Base-by-base conservation (phyloP, 2,888 invertebrate species). In the Drosophila emarginata region DNA sequence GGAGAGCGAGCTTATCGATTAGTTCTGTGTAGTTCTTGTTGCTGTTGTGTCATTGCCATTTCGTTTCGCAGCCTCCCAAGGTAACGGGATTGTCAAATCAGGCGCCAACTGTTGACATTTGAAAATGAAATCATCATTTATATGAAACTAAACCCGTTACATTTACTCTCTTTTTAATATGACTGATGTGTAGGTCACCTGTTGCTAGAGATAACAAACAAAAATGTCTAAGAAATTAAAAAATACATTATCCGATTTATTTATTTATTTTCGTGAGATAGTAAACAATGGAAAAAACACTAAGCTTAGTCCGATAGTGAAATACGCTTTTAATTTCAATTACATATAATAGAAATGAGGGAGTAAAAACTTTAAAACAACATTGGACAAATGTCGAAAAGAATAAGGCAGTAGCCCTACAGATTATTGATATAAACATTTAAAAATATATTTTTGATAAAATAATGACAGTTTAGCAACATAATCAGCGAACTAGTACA, bases 1-100 rank as follows among this genome's bases (percentile, higher is more conserved):
- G 40, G 26, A 59, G 39, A 59, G 59, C 56, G 12, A 18, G 70
- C 69, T 71, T 82, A 81, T 81, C 77, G 82, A 81, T 81, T 81
- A 74, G 72, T 78, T 82, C 45, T 79, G 67, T 78, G 78, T 76
- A 78, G 67, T 72, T 70, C 61, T 40, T 6, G 54, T 39, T 57
- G 51, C 58, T 45, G 53, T 18, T 58, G 69, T 63, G 60, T 67
- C 61, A 59, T 56, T 71, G 65, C 64, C 65, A 51, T 76, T 67
- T 74, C 39, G 61, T 72, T 67, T 73, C 57, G 50, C 65, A 69
- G 71, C 67, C 68, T 78, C 54, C 54, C 15, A 54, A 54, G 18
- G 18, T 36, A 54, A 54, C 18, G 39, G 37, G 39, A 23, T 39
- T 36, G 23, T 39, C 23, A 57, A 36, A 23, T n/a, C 54, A 37